phyloP scores from a whole-genome alignment of 1,140 invertebrate genomes.

The Leptopilina clavipes region DNA sequence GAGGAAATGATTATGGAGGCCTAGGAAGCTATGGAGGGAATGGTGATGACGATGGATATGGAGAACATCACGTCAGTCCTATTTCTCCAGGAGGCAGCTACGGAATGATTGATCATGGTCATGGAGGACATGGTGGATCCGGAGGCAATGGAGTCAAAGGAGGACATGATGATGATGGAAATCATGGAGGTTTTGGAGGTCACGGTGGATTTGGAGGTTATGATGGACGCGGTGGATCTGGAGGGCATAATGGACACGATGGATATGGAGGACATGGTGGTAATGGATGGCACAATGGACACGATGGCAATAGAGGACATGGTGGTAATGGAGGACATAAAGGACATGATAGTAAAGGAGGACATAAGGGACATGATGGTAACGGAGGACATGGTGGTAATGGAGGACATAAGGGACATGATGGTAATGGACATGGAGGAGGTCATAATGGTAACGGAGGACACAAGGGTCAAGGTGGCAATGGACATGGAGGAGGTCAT shows the following conservation, averaged over 20 bases:
- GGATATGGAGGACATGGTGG: constrained; percentile 38
- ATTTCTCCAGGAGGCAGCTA: not conserved
- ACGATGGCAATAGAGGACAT: constrained; percentile 34
- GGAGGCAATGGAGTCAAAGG: constrained; percentile 33
- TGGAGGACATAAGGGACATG: not conserved
- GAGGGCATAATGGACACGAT: constrained; percentile 30
- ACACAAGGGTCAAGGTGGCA: not conserved
- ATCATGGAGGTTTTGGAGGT: constrained; percentile 33
- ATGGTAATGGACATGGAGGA: constrained; percentile 6
- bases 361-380: constrained; percentile 34
- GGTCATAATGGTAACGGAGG: constrained; percentile 29
- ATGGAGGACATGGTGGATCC: constrained; percentile 40
- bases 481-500: not conserved
- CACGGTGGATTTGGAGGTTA: not conserved
- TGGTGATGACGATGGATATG: constrained; percentile 32
- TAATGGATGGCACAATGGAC: constrained; percentile 13
- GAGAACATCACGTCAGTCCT: constrained; percentile 10
- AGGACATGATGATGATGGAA: constrained; percentile 20
- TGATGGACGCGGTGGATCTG: constrained; percentile 25
- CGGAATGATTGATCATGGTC: not conserved
- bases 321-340: constrained; percentile 2
- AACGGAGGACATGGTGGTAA: constrained; percentile 25
- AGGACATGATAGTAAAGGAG: constrained; percentile 36
- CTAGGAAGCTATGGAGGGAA: constrained; percentile 36
- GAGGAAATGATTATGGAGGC: constrained; percentile 1